Conservation (phyloP, 2,113 vertebrate genomes). For the Willisornis vidua region DNA sequence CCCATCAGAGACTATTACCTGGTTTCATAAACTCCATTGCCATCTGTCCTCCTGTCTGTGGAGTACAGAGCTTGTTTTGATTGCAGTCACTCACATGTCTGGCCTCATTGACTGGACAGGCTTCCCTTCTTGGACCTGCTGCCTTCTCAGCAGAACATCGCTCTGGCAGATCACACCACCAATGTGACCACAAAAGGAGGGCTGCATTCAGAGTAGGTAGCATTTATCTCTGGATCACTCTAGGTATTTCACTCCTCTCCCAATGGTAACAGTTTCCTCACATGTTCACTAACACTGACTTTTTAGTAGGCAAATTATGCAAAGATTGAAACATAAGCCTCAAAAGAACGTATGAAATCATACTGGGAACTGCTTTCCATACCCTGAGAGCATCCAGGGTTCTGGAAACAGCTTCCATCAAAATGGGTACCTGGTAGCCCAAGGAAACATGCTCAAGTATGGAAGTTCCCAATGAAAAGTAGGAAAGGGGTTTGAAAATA, state of each 20-base stretch:
- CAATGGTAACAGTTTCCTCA: not conserved
- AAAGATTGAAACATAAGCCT: not conserved
- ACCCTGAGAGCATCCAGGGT: not conserved
- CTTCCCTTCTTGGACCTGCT: not conserved
- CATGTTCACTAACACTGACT: not conserved
- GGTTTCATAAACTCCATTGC: slow-evolving; percentile 9
- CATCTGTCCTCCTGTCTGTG: slow-evolving; percentile 31
- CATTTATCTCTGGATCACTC: not conserved
- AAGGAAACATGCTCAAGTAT: not conserved
- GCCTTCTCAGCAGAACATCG: not conserved
- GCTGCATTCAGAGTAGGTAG: not conserved
- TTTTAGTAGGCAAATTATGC: not conserved
- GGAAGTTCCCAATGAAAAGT: not conserved
- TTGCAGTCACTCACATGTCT: not conserved
- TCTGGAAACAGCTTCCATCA: not conserved
- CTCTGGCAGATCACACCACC: not conserved
- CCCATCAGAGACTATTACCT: slow-evolving; percentile 12
- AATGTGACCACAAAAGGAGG: not conserved
- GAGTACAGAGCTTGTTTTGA: not conserved
- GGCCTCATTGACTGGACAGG: slow-evolving; percentile 4
- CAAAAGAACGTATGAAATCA: not conserved
- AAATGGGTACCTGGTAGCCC: not conserved
- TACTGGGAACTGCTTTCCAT: not conserved
- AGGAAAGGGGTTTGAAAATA: not conserved
- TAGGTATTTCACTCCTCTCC: not conserved